Percentiles rank a stretch among this genome's conserved stretches.
phyloP scores from a whole-genome alignment of 2,113 vertebrate genomes.

The Papio anubis region DNA sequence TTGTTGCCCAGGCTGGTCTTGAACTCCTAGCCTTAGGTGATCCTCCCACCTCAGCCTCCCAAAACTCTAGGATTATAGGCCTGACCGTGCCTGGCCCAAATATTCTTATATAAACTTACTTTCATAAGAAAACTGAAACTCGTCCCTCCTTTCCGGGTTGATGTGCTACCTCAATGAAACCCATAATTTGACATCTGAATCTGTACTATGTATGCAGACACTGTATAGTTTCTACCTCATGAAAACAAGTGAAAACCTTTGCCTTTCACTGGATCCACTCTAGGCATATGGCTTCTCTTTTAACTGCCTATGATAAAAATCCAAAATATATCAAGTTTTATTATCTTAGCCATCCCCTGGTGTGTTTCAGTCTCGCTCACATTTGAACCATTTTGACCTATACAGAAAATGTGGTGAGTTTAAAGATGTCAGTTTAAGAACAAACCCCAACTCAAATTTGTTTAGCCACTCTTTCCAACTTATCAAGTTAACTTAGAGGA shows the following conservation, averaged over 20 bases:
- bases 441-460: neutral
- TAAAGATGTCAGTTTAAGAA: constrained; percentile 49
- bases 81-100: neutral
- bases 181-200: neutral
- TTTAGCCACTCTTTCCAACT: constrained; percentile 4
- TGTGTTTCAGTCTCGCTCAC: neutral
- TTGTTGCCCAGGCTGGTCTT: too few species aligned
- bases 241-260: neutral
- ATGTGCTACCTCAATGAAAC: neutral
- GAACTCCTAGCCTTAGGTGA: too few species aligned
- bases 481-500: neutral
- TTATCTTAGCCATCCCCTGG: neutral
- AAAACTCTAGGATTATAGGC: too few species aligned
- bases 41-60: too few species aligned
- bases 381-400: constrained; percentile 38
- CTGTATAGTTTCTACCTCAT: neutral
- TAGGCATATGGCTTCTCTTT: constrained; percentile 9
- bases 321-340: neutral
- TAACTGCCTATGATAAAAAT: neutral
- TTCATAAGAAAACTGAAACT: neutral
- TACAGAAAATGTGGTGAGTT: constrained; percentile 42
- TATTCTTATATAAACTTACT: neutral
- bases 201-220: neutral
- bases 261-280: neutral
- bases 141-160: neutral